Evolutionary conservation across 2,888 invertebrate genomes (phyloP).

Genomic region (Leptinotarsa haldemani): DNA sequence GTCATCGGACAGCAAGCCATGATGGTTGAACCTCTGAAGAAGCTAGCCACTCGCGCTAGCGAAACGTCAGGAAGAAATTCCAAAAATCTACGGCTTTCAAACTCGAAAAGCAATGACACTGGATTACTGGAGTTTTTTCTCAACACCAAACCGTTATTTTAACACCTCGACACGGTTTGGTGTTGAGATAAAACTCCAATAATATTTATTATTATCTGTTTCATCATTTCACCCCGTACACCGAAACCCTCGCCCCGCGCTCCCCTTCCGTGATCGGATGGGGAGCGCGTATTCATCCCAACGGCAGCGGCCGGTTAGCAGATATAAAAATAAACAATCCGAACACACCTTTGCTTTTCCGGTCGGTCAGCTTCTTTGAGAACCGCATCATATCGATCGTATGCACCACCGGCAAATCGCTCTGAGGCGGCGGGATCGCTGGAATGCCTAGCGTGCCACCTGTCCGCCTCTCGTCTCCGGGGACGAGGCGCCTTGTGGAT

Average conservation of each 20-base stretch:
- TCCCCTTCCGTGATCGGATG: not conserved
- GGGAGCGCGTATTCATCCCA: not conserved
- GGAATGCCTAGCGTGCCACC: slow-evolving; percentile 33
- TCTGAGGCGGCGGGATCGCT: slow-evolving; percentile 37
- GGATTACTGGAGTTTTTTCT: too few relatives aligned
- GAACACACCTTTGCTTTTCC: slow-evolving; percentile 32
- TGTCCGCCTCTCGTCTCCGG: slow-evolving; percentile 22
- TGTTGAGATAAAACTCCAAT: too few relatives aligned
- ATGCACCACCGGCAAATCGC: slow-evolving; percentile 25
- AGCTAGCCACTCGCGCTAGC: too few relatives aligned
- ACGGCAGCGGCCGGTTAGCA: not conserved
- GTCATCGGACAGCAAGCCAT: too few relatives aligned
- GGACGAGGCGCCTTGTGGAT: not conserved
- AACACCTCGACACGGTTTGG: too few relatives aligned
- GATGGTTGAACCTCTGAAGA: too few relatives aligned
- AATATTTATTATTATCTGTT: too few relatives aligned
- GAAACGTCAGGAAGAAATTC: too few relatives aligned
- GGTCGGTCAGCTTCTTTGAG: slow-evolving; percentile 20
- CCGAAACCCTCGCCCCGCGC: not conserved
- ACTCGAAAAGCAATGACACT: too few relatives aligned
- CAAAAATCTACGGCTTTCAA: too few relatives aligned
- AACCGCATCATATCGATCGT: slow-evolving; percentile 26
- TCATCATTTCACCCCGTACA: not conserved
- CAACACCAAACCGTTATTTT: too few relatives aligned
- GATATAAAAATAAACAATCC: slow-evolving; percentile 18